A percentile compares a stretch with the other conserved stretches of the same genome.
Conservation (phyloP, 2,888 invertebrate genomes). For the Neoaliturus tenellus region DNA sequence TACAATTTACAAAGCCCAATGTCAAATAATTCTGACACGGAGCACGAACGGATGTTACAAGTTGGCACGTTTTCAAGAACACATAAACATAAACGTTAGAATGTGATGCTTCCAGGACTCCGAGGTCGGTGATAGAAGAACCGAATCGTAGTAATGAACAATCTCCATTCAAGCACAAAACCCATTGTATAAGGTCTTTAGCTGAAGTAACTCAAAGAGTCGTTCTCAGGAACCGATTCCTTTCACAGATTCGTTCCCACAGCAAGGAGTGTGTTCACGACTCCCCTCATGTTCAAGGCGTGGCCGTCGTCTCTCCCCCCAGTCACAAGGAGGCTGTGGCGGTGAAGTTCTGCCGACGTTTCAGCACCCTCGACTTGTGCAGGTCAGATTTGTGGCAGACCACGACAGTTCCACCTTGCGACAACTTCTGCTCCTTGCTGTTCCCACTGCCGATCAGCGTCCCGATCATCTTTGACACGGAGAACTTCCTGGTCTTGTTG, state of each 20-base stretch:
- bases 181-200: neutral
- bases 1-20: neutral
- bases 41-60: neutral
- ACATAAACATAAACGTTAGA: slow-evolving; percentile 1
- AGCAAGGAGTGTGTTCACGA: neutral
- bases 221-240: neutral
- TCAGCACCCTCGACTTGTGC: slow-evolving; percentile 76
- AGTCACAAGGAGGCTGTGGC: slow-evolving; percentile 82
- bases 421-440: slow-evolving; percentile 68
- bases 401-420: slow-evolving; percentile 76
- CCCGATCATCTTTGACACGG: slow-evolving; percentile 88
- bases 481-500: slow-evolving; percentile 79
- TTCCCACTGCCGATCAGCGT: slow-evolving; percentile 79
- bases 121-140: neutral
- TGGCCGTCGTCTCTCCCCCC: slow-evolving; percentile 55
- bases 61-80: neutral
- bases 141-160: neutral
- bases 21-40: neutral
- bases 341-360: slow-evolving; percentile 77
- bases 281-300: slow-evolving; percentile 17
- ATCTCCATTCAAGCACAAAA: neutral
- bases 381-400: slow-evolving; percentile 78
- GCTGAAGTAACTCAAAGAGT: neutral
- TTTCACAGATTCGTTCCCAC: neutral
- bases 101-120: neutral